These are phyloP conservation scores for Arizona elegans DNA, from an alignment of 2,113 vertebrate genomes.

Conservation along the genomic window DNA sequence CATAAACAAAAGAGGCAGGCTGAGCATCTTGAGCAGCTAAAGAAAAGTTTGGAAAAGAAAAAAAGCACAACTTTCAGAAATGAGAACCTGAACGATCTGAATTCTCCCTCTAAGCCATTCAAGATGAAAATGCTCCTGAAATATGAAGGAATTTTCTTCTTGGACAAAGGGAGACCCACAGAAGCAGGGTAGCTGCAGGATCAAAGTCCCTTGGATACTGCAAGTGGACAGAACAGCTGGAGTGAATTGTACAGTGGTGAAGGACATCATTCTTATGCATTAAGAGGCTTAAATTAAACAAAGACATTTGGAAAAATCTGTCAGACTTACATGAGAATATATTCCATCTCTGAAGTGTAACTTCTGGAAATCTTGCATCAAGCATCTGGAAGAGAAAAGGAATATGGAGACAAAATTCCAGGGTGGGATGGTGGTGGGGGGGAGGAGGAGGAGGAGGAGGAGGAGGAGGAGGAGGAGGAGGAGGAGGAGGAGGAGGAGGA, in stretches of 20 bases:
- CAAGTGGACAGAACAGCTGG: background rate
- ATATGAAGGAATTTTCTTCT: background rate
- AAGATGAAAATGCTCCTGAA: background rate
- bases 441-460: no score
- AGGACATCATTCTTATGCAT: background rate
- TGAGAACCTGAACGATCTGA: background rate
- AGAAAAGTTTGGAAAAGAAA: background rate
- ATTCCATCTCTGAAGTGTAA: background rate
- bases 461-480: no score
- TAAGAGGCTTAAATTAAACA: background rate
- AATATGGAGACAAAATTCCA: background rate
- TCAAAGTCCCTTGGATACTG: background rate
- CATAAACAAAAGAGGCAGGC: background rate
- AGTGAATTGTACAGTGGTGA: background rate
- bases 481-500: fast-evolving
- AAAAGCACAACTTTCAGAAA: background rate
- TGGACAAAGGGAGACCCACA: background rate
- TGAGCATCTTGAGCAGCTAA: background rate
- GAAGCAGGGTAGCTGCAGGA: background rate
- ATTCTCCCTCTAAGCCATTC: background rate
- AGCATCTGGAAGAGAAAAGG: background rate
- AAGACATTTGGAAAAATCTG: background rate
- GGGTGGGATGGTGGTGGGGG: no score
- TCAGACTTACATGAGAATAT: background rate
- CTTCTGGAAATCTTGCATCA: background rate